Evolutionary conservation across 2,888 invertebrate genomes (phyloP).

Genomic region (Nomada hirtipes): DNA sequence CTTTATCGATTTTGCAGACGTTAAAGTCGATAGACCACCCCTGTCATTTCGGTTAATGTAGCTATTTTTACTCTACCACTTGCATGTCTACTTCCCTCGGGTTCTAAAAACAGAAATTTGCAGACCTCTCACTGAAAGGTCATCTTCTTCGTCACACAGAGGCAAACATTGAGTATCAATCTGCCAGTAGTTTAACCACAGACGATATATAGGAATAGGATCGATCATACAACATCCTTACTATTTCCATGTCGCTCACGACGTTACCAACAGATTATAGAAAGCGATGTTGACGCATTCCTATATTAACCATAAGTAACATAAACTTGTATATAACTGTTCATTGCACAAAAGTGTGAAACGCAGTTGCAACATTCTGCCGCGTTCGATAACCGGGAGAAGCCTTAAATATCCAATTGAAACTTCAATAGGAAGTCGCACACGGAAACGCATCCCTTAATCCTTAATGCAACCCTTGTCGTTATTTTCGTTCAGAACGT

Average conservation of each 20-base stretch:
- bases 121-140: background rate
- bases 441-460: background rate
- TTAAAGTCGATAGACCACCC: slow-evolving; percentile 14
- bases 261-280: too few relatives aligned
- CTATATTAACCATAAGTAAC: too few relatives aligned
- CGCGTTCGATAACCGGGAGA: background rate
- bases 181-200: background rate
- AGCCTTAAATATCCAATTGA: background rate
- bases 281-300: too few relatives aligned
- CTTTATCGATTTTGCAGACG: background rate
- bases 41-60: background rate
- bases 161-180: background rate
- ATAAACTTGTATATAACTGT: background rate
- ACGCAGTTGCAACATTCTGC: background rate
- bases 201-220: too few relatives aligned
- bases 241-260: too few relatives aligned
- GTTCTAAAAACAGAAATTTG: background rate
- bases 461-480: background rate
- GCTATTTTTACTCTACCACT: background rate
- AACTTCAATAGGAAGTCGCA: background rate
- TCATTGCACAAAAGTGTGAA: background rate
- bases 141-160: background rate
- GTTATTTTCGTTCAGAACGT: slow-evolving; percentile 31
- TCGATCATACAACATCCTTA: too few relatives aligned
- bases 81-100: background rate